These are phyloP conservation scores for Passer domesticus DNA, from an alignment of 2,113 vertebrate species.

Conservation along the genomic window DNA sequence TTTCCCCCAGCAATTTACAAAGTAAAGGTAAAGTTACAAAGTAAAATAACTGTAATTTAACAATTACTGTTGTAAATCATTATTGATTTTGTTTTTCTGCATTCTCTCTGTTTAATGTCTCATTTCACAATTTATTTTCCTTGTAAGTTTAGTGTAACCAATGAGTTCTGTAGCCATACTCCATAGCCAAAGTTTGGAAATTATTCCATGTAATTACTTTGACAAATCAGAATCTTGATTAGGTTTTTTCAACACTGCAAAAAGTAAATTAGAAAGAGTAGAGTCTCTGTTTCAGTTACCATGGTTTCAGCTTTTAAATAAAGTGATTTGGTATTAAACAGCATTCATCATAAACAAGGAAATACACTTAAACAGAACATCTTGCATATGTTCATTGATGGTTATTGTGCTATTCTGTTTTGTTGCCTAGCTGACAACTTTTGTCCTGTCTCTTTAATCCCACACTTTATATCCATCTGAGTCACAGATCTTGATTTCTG, in stretches of 20 bases:
- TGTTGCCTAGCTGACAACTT: not conserved
- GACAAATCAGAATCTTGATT: not conserved
- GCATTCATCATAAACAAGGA: not conserved
- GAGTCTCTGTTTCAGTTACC: not conserved
- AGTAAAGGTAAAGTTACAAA: not conserved
- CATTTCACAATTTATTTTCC: not conserved
- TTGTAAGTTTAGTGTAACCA: not conserved
- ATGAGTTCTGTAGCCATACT: not conserved
- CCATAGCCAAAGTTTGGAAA: not conserved
- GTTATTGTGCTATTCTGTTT: not conserved
- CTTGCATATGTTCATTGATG: not conserved
- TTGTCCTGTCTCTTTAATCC: not conserved
- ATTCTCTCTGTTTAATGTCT: not conserved
- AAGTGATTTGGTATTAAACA: not conserved
- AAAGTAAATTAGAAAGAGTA: not conserved
- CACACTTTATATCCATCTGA: accelerated
- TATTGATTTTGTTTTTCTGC: not conserved
- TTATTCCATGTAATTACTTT: not conserved
- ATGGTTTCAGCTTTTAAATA: not conserved
- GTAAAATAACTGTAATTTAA: not conserved
- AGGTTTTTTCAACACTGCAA: not conserved
- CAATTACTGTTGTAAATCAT: not conserved
- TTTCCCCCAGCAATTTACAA: not conserved
- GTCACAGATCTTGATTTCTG: not conserved
- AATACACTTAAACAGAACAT: not conserved